Conservation (phyloP, 64 coral and sea anemone genomes). For the Dendronephthya gigantea region DNA sequence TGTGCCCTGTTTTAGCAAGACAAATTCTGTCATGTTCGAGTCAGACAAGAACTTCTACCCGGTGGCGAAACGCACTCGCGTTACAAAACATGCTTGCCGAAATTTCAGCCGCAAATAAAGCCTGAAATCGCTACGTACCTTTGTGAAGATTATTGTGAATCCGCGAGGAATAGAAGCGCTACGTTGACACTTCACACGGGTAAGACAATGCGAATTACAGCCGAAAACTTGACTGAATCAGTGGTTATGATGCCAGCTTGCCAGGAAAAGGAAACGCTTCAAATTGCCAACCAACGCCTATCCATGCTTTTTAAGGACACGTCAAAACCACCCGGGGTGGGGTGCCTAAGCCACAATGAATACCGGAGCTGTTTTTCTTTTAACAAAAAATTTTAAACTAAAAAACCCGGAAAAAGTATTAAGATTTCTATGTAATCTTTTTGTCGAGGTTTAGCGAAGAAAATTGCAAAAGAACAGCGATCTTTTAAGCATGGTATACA, state of each 20-base stretch:
- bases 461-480: no score
- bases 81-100: not conserved
- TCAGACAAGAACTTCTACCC: not conserved
- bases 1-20: not conserved
- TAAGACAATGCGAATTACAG: not conserved
- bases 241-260: not conserved
- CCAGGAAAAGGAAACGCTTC: not conserved
- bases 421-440: no score
- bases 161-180: not conserved
- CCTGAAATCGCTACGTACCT: not conserved
- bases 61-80: not conserved
- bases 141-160: not conserved
- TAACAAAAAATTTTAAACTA: no score
- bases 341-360: not conserved
- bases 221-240: not conserved
- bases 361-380: no score
- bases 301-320: not conserved
- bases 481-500: no score
- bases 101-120: not conserved
- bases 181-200: not conserved
- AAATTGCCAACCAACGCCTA: not conserved
- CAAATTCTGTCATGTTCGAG: not conserved
- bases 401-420: no score
- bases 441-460: no score
- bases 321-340: not conserved